phyloP scores from a whole-genome alignment of 2,797 vertebrate species.

The Eurystomus glaucurus region DNA sequence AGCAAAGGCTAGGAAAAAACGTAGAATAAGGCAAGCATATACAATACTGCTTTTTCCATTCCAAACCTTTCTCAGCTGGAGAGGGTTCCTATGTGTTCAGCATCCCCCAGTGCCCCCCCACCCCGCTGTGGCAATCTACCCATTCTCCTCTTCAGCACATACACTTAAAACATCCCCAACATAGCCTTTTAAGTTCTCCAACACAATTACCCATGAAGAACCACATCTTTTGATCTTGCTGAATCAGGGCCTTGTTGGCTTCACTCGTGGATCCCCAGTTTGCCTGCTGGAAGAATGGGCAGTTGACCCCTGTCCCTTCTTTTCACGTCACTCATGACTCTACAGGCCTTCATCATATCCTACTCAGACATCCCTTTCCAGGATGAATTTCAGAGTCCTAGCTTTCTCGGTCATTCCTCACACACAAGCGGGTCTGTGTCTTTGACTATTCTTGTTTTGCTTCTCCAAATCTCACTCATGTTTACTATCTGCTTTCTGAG shows the following conservation, averaged over 20 bases:
- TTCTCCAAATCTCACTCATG: not conserved
- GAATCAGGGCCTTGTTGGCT: not conserved
- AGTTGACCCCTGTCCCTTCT: not conserved
- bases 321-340: not conserved
- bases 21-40: rapidly evolving
- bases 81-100: rapidly evolving
- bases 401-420: not conserved
- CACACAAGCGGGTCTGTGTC: not conserved
- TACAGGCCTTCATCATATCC: not conserved
- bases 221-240: not conserved
- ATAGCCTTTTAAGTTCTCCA: not conserved
- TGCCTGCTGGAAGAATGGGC: not conserved
- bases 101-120: no score
- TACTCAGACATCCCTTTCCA: not conserved
- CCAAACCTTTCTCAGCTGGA: not conserved
- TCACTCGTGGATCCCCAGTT: not conserved
- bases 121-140: not conserved
- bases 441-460: not conserved
- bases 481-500: not conserved
- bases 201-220: not conserved
- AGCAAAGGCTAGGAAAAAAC: not conserved
- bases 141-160: not conserved
- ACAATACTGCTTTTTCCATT: not conserved
- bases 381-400: not conserved
- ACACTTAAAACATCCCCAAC: not conserved